Evolutionary conservation across 2,888 invertebrate genomes (phyloP).

Genomic region (Meta bourneti): DNA sequence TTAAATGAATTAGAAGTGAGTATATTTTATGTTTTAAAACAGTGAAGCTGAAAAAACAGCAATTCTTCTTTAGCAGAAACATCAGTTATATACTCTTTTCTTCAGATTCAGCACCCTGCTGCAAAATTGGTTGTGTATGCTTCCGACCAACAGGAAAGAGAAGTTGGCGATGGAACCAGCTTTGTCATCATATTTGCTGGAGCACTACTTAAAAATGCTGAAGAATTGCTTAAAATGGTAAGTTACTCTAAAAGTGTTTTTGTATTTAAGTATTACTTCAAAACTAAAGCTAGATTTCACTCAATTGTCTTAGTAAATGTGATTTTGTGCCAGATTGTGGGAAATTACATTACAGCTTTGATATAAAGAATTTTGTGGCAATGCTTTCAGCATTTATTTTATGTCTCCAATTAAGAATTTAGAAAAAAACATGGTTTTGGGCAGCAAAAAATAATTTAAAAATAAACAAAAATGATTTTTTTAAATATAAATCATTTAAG

Average conservation of each 20-base stretch:
- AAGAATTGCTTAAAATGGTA: conserved; percentile 92
- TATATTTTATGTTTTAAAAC: conserved; percentile 60
- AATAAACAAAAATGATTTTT: no score
- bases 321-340: not conserved
- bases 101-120: conserved; percentile 96
- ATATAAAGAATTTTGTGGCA: no score
- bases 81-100: conserved; percentile 39
- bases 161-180: conserved; percentile 99
- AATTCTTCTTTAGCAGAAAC: not conserved
- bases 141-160: conserved; percentile 98
- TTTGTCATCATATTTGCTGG: conserved; percentile 97
- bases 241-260: conserved; percentile 55
- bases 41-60: not conserved
- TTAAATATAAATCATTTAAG: no score
- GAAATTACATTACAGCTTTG: not conserved
- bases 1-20: conserved; percentile 91
- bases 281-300: not conserved
- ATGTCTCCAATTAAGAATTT: no score
- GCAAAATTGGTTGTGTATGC: conserved; percentile 97
- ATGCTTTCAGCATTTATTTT: no score
- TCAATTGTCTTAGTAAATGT: not conserved
- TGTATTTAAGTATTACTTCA: not conserved
- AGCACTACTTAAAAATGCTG: conserved; percentile 93
- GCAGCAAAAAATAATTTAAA: no score
- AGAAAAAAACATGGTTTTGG: no score